A percentile compares a stretch with the other conserved stretches of the same genome.
Conservation (phyloP, 2,888 invertebrate species). For the Cephus sareptanus region DNA sequence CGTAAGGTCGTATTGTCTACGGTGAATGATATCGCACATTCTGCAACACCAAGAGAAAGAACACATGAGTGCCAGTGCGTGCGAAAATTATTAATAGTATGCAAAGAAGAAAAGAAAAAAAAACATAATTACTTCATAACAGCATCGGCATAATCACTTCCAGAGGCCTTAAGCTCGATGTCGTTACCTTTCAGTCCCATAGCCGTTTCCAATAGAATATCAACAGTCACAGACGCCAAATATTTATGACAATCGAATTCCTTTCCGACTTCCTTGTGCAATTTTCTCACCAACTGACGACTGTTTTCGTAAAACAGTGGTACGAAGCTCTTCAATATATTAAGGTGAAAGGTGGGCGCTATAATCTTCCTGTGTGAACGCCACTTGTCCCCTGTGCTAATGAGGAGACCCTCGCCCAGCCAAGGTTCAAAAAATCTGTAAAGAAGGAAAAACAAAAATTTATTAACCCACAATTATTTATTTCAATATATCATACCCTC, state of each 20-base stretch:
- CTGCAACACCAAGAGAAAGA: slow-evolving; percentile 46
- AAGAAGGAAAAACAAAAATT: not conserved
- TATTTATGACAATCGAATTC: slow-evolving; percentile 69
- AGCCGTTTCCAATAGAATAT: slow-evolving; percentile 70
- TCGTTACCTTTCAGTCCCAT: slow-evolving; percentile 69
- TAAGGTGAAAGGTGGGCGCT: slow-evolving; percentile 69
- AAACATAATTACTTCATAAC: slow-evolving; percentile 69
- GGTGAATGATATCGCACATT: slow-evolving; percentile 70
- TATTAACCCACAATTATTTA: not conserved
- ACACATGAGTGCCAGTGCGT: not conserved
- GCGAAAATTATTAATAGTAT: not conserved
- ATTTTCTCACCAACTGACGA: slow-evolving; percentile 58
- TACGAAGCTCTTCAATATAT: slow-evolving; percentile 69
- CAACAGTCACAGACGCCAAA: slow-evolving; percentile 67
- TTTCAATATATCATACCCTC: slow-evolving; percentile 6
- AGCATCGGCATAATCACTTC: slow-evolving; percentile 70
- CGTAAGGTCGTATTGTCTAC: slow-evolving; percentile 67
- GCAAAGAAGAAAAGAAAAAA: slow-evolving; percentile 4
- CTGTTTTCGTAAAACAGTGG: slow-evolving; percentile 68
- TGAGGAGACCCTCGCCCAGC: slow-evolving; percentile 63
- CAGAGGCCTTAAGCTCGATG: slow-evolving; percentile 59
- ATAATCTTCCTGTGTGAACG: slow-evolving; percentile 68
- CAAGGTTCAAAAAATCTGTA: slow-evolving; percentile 61
- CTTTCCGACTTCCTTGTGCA: slow-evolving; percentile 63
- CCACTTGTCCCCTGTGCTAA: slow-evolving; percentile 68